A percentile compares a stretch with the other conserved stretches of the same genome.
These are phyloP conservation scores for Eclectus roratus DNA, from an alignment of 2,113 vertebrate genomes.

Conservation along the genomic window DNA sequence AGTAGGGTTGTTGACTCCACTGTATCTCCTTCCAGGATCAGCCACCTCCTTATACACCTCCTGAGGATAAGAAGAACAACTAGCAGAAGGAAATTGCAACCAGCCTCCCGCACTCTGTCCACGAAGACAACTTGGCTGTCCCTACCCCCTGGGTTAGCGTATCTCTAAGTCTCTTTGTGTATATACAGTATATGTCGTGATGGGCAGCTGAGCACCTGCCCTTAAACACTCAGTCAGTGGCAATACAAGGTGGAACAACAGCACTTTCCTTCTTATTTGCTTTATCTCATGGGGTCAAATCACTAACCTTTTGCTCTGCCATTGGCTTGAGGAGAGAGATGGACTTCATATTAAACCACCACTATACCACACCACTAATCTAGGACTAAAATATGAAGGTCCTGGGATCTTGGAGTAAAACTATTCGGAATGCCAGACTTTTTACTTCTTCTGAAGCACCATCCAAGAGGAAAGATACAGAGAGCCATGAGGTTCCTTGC, in stretches of 20 bases:
- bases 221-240: not conserved
- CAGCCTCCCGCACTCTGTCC: not conserved
- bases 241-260: conserved; percentile 16
- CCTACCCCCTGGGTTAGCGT: not conserved
- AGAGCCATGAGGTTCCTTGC: not conserved
- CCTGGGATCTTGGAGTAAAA: conserved; percentile 11
- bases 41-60: conserved; percentile 80
- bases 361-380: not conserved
- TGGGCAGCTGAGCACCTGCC: not conserved
- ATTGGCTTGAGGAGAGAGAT: conserved; percentile 14
- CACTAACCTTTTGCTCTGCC: conserved; percentile 18
- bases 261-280: conserved; percentile 30
- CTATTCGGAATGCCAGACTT: not conserved
- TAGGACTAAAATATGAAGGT: conserved; percentile 9
- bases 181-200: not conserved
- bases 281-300: not conserved
- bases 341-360: not conserved
- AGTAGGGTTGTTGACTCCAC: not conserved
- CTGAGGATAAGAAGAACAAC: conserved; percentile 84
- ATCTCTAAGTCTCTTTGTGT: conserved; percentile 31
- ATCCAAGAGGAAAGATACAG: not conserved
- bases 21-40: conserved; percentile 73
- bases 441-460: not conserved
- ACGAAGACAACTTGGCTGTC: conserved; percentile 12
- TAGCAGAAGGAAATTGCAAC: conserved; percentile 22